Base-by-base conservation (phyloP, 2,113 vertebrate species). In the Chamaea fasciata region DNA sequence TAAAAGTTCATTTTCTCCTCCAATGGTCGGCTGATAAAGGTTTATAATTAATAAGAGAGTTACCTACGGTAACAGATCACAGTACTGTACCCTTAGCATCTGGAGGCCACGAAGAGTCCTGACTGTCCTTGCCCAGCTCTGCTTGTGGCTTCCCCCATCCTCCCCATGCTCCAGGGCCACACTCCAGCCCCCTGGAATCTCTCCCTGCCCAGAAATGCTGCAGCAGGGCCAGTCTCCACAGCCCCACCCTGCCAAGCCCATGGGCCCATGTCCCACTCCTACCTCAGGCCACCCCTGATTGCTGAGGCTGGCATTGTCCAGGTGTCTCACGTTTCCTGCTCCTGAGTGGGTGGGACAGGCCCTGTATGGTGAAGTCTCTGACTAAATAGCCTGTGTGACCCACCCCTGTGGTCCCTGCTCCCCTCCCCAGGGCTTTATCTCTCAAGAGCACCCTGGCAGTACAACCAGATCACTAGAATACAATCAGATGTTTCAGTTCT, bases 131-230 rank as follows among this genome's bases (percentile, higher is more conserved):
- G 5, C 7, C 12, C 24, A 73, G 6, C 9, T 80, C 13, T 49
- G 15, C 9, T 21, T 0, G 0, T 59, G 56, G 10, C 3, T 85
- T 2, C 2, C 11, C 3, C 0, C 1, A 35, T 19, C 9, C 33
- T 56, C 13, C 3, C 7, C 12, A 35, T 20, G 31, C 12, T 19
- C n/a, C 44, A 79, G 26, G 15, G 52, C 27, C 8, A 9, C n/a
- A 27, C 44, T 44, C 15, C 22, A 89, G 4, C 6, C 12, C 6
- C 13, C 9, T 8, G 2, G 12, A 15, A 28, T 28, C 37, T 31
- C 4, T 74, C 22, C 10, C 18, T 70, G 17, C 37, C 26, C 55
- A 74, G 31, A 65, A 69, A n/a, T 53, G 37, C 15, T 30, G 10
- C 8, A 77, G 41, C 24, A 69, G 8, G 7, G 9, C 9, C 13